Conservation (phyloP, 2,797 vertebrate species). For the Cetoscarus ocellatus region DNA sequence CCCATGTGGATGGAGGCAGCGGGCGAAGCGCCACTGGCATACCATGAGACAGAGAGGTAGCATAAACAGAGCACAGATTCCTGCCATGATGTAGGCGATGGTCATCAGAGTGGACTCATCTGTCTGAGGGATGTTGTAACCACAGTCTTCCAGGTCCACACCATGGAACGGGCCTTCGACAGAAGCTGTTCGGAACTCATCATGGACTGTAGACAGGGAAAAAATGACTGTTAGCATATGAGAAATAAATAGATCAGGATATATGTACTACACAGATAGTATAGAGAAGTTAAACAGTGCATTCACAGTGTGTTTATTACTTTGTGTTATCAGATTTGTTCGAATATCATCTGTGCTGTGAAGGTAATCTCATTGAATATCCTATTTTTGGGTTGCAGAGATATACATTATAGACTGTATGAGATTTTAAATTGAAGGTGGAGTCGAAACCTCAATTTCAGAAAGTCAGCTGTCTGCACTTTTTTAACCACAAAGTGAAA, state of each 20-base stretch:
- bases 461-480: too few species aligned
- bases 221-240: background rate
- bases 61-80: conserved; percentile 99
- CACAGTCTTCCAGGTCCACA: conserved; percentile 95
- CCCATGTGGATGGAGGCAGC: conserved; percentile 90
- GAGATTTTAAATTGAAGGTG: too few species aligned
- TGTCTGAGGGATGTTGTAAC: conserved; percentile 98
- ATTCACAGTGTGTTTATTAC: too few species aligned
- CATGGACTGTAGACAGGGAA: conserved; percentile 85
- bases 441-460: too few species aligned
- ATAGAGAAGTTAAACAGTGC: too few species aligned
- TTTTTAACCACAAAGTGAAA: too few species aligned
- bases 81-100: conserved; percentile 99
- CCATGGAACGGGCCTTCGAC: conserved; percentile 94
- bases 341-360: too few species aligned
- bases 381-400: too few species aligned
- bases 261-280: too few species aligned
- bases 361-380: too few species aligned
- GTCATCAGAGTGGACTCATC: conserved; percentile 99
- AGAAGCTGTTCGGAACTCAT: conserved; percentile 92
- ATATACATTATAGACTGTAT: too few species aligned
- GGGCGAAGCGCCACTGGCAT: conserved; percentile 97
- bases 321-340: too few species aligned
- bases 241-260: background rate
- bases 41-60: conserved; percentile 98